Evolutionary conservation across 2,113 vertebrate genomes (phyloP).

Genomic region (Hemibagrus wyckioides): DNA sequence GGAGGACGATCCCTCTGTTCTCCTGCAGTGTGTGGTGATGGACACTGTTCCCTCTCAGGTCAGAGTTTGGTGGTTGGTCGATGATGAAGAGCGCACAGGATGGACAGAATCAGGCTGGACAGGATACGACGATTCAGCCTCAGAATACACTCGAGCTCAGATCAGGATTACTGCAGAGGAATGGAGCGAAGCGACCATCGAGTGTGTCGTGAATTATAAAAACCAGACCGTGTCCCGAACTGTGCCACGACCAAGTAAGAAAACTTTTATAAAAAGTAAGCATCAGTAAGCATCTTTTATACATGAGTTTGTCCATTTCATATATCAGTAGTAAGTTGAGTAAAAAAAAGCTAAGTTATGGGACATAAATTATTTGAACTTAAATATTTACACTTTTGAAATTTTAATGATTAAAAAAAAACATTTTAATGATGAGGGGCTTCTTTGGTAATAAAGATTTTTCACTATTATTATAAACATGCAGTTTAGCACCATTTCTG

Average conservation of each 20-base stretch:
- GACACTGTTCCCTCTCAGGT: slow-evolving; percentile 32
- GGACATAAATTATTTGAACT: neutral
- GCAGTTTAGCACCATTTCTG: neutral
- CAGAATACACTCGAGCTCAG: slow-evolving; percentile 38
- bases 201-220: slow-evolving; percentile 29
- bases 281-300: no score
- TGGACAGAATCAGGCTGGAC: slow-evolving; percentile 49
- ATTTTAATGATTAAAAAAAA: no score
- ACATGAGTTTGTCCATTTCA: neutral
- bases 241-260: slow-evolving; percentile 13
- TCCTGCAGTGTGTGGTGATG: slow-evolving; percentile 45
- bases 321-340: neutral
- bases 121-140: neutral
- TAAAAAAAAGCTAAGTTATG: no score
- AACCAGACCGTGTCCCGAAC: slow-evolving; percentile 14
- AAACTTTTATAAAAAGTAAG: no score
- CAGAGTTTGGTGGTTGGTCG: slow-evolving; percentile 37
- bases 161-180: slow-evolving; percentile 17
- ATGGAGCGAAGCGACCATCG: slow-evolving; percentile 5
- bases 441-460: neutral
- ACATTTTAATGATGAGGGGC: neutral
- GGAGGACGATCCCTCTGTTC: neutral
- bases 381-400: neutral
- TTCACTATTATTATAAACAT: neutral
- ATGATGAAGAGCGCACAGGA: neutral